Evolutionary conservation across 2,113 vertebrate species (phyloP).

Genomic region (Brachyhypopomus gauderio): DNA sequence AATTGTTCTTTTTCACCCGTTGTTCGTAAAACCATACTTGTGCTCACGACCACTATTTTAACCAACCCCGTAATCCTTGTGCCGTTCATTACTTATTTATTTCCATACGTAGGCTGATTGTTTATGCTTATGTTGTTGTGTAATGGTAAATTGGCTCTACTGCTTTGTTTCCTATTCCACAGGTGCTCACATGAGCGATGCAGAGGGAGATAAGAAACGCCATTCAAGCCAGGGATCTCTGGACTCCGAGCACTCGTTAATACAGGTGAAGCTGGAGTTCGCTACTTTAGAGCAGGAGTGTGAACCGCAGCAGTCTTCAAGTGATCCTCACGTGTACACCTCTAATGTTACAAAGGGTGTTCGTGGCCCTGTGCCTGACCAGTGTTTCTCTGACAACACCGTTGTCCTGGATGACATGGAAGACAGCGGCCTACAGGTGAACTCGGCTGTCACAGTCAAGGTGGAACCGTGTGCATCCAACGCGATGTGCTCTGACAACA

Average conservation of each 20-base stretch:
- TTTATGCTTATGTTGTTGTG: not conserved
- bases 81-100: no score
- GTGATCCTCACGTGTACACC: not conserved
- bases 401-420: not conserved
- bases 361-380: not conserved
- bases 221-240: not conserved
- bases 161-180: not conserved
- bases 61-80: no score
- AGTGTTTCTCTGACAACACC: not conserved
- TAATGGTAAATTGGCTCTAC: not conserved
- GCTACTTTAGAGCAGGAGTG: not conserved
- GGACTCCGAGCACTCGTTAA: conserved; percentile 13
- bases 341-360: not conserved
- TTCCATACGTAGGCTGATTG: not conserved
- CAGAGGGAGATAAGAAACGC: conserved; percentile 18
- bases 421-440: not conserved
- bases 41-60: no score
- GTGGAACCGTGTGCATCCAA: conserved; percentile 9
- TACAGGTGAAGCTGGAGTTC: conserved; percentile 30
- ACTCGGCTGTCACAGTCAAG: conserved; percentile 8
- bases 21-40: not conserved
- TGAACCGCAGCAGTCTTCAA: conserved; percentile 2
- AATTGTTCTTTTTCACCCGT: not conserved
- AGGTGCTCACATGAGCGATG: not conserved
- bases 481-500: no score